These are phyloP conservation scores for Morone chrysops DNA, from an alignment of 2,113 vertebrate species.

Conservation along the genomic window DNA sequence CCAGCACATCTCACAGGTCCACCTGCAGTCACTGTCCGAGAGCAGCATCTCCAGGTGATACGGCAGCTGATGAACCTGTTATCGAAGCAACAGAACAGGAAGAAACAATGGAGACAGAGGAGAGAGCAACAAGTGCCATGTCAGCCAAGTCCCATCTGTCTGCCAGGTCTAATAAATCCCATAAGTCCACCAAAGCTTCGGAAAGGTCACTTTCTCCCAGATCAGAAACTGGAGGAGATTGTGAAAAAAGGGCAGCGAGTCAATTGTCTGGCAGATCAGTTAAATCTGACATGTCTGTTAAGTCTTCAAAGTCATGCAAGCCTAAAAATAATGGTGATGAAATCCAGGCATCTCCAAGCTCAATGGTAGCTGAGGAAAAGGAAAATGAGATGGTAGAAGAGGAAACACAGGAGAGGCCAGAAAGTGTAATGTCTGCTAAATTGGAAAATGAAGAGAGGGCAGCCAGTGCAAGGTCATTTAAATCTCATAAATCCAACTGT, in stretches of 20 bases:
- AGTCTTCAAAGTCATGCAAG: constrained; percentile 49
- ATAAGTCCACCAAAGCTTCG: constrained; percentile 46
- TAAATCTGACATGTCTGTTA: constrained; percentile 51
- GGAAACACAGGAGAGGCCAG: constrained; percentile 27
- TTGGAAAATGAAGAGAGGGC: constrained; percentile 33
- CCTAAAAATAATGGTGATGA: constrained; percentile 15
- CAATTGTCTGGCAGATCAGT: constrained; percentile 55
- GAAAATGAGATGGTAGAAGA: not conserved
- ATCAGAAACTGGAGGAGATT: constrained; percentile 22
- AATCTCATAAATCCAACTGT: constrained; percentile 17
- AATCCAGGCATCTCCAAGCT: not conserved
- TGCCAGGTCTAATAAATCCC: constrained; percentile 58
- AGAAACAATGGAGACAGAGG: constrained; percentile 34
- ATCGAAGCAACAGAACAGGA: not conserved
- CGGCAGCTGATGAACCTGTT: not conserved
- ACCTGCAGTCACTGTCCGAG: constrained; percentile 31
- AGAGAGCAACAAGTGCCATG: constrained; percentile 43
- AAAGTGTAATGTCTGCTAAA: constrained; percentile 18
- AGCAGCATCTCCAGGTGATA: constrained; percentile 12
- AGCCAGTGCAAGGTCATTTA: constrained; percentile 37
- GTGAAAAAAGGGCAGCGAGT: constrained; percentile 53
- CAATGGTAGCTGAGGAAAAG: not conserved
- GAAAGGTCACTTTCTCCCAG: constrained; percentile 40
- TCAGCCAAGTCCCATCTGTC: constrained; percentile 68
- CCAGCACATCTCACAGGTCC: constrained; percentile 39